These are phyloP conservation scores for Chionoecetes opilio DNA, from an alignment of 1,140 invertebrate genomes.

Conservation along the genomic window DNA sequence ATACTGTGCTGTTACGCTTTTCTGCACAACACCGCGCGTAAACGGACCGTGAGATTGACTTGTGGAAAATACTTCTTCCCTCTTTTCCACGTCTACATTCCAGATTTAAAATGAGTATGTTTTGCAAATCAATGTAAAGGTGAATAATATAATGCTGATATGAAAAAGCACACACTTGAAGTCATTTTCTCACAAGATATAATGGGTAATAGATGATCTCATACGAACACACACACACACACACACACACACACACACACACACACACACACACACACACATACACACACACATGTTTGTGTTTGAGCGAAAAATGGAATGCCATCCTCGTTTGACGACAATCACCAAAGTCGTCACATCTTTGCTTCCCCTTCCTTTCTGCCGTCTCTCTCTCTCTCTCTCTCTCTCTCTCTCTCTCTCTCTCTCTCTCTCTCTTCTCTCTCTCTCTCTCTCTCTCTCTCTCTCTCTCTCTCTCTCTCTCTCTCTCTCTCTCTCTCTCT, in stretches of 20 bases:
- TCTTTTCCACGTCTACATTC: no score
- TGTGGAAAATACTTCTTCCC: not conserved
- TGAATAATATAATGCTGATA: no score
- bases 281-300: no score
- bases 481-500: constrained; percentile 31
- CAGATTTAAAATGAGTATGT: no score
- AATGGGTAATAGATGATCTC: not conserved
- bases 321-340: no score
- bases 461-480: constrained; percentile 31
- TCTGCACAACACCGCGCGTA: not conserved
- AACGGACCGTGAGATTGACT: not conserved
- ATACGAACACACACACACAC: not conserved
- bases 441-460: not conserved
- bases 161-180: no score
- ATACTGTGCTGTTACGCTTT: not conserved
- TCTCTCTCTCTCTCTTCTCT: not conserved
- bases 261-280: not conserved
- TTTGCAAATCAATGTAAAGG: no score
- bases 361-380: not conserved
- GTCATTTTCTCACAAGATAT: no score
- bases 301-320: no score
- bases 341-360: not conserved
- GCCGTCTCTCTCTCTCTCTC: constrained; percentile 18
- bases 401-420: constrained; percentile 57
- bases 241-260: not conserved